phyloP scores from a whole-genome alignment of 2,797 vertebrate species.

The Centropyge bicolor region DNA sequence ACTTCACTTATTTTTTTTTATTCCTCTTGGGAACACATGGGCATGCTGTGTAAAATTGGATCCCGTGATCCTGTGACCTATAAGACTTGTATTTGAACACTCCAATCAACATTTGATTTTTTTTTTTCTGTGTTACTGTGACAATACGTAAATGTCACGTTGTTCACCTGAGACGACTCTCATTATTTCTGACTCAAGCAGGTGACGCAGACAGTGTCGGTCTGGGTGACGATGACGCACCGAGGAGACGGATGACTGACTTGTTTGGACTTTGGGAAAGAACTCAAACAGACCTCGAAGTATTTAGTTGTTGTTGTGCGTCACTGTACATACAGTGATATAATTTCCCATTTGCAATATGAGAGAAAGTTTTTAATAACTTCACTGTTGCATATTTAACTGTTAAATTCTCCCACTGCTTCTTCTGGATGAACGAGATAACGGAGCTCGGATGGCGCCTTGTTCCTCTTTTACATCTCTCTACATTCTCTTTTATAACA shows the following conservation, averaged over 20 bases:
- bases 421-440: conserved; percentile 4
- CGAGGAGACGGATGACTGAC: neutral
- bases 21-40: conserved; percentile 8
- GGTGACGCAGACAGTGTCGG: neutral
- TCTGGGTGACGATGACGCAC: neutral
- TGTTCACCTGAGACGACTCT: conserved; percentile 39
- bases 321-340: neutral
- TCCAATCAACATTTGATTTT: neutral
- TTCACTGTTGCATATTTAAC: neutral
- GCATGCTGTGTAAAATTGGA: conserved; percentile 24
- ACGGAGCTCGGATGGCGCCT: neutral
- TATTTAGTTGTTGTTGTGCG: neutral
- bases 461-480: conserved; percentile 18
- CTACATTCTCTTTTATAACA: conserved; percentile 43
- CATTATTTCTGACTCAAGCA: conserved; percentile 8
- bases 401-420: conserved; percentile 7
- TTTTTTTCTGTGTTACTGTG: neutral
- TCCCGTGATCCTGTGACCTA: conserved; percentile 40
- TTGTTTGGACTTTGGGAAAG: neutral
- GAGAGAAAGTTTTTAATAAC: neutral
- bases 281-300: neutral
- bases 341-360: neutral
- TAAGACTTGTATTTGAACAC: conserved; percentile 44
- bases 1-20: neutral
- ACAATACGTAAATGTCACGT: conserved; percentile 48